phyloP scores from a whole-genome alignment of 2,888 invertebrate genomes.

The Lithophane socia region DNA sequence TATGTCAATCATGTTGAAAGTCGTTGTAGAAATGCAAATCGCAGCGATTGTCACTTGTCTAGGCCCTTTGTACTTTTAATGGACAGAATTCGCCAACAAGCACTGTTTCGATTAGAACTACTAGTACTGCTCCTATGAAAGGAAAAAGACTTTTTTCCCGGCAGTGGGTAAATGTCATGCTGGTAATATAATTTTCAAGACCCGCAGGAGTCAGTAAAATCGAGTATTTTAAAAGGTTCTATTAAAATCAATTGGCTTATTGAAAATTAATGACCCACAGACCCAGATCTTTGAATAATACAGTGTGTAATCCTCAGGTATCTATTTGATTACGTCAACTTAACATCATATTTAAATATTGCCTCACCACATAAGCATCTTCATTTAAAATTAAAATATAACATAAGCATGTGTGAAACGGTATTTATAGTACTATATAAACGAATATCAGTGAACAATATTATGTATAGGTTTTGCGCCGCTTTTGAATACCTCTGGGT shows the following conservation, averaged over 20 bases:
- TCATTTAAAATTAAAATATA: conserved; percentile 64
- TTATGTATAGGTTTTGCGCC: conserved; percentile 2
- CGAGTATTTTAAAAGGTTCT: background rate
- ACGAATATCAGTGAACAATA: conserved; percentile 26
- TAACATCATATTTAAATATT: conserved; percentile 49
- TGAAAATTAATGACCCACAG: conserved; percentile 30
- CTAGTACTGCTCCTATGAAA: background rate
- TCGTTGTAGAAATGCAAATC: no score
- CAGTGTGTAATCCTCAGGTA: conserved; percentile 13
- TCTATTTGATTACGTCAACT: conserved; percentile 48
- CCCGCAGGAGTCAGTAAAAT: background rate
- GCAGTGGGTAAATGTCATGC: background rate
- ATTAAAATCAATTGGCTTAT: conserved; percentile 8
- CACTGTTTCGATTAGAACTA: background rate
- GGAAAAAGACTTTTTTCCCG: background rate
- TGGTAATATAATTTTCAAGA: background rate
- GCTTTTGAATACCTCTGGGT: conserved; percentile 6
- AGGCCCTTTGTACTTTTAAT: background rate
- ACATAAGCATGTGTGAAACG: conserved; percentile 43
- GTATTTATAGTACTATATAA: conserved; percentile 44
- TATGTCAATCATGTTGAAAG: no score
- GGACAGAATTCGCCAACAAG: background rate
- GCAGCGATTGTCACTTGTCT: no score
- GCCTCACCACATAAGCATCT: conserved; percentile 64
- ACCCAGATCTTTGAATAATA: conserved; percentile 23